Conservation (phyloP, 2,797 vertebrate species). For the Chloroceryle inda region DNA sequence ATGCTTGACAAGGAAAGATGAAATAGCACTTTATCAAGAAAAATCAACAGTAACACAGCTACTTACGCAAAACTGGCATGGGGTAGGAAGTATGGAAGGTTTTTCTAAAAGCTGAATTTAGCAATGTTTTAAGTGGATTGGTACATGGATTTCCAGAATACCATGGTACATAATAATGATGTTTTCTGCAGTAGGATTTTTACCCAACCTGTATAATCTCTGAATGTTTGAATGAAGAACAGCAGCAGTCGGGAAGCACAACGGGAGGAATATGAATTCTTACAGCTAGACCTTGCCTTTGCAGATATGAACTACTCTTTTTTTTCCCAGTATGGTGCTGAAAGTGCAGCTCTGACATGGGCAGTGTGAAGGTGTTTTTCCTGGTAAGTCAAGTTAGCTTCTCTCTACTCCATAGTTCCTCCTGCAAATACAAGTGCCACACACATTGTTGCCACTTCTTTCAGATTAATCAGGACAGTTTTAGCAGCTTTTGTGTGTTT, state of each 20-base stretch:
- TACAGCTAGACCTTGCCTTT: neutral
- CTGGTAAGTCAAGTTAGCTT: neutral
- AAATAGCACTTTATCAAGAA: neutral
- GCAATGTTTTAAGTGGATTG: constrained; percentile 20
- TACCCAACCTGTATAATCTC: neutral
- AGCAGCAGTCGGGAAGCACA: neutral
- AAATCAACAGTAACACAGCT: neutral
- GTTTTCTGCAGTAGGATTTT: constrained; percentile 2
- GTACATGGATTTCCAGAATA: constrained; percentile 7
- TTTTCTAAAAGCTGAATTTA: constrained; percentile 38
- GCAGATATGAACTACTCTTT: neutral
- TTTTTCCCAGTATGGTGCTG: neutral
- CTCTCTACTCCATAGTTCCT: neutral
- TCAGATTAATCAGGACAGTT: neutral
- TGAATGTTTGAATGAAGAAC: constrained; percentile 11
- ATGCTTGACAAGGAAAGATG: neutral
- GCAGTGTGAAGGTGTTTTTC: neutral
- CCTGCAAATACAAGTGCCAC: neutral
- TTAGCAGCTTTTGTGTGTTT: neutral
- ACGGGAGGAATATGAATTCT: neutral
- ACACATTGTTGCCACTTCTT: neutral
- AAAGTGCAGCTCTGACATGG: neutral
- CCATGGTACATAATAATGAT: neutral
- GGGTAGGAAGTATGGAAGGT: neutral
- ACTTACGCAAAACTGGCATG: neutral